These are phyloP conservation scores for Vesta saturnalis DNA, from an alignment of 2,888 invertebrate genomes.

Conservation along the genomic window DNA sequence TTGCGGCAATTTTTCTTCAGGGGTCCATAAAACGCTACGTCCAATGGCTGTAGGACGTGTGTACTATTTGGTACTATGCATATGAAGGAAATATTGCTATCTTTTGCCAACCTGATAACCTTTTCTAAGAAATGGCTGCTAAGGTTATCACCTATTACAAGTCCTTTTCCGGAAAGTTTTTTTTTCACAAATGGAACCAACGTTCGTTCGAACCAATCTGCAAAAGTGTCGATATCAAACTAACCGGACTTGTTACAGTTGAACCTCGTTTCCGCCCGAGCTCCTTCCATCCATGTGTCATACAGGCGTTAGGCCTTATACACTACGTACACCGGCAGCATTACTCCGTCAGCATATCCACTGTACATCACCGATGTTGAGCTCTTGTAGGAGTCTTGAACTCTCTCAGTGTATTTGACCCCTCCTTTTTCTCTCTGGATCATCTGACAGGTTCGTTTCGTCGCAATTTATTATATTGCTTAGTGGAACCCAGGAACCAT, in stretches of 20 bases:
- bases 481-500: conserved; percentile 34
- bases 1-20: no score
- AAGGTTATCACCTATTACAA: conserved; percentile 19
- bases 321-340: conserved; percentile 36
- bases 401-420: conserved; percentile 39
- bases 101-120: neutral
- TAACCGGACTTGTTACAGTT: conserved; percentile 4
- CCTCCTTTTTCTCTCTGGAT: conserved; percentile 48
- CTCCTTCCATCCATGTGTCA: conserved; percentile 9
- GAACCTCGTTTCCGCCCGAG: conserved; percentile 3
- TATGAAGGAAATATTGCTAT: neutral
- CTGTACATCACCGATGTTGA: neutral
- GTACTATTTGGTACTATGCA: no score
- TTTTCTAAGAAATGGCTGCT: conserved; percentile 6
- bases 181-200: conserved; percentile 11
- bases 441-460: conserved; percentile 51
- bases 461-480: conserved; percentile 51
- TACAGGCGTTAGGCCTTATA: conserved; percentile 10
- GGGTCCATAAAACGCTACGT: no score
- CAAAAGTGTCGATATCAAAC: conserved; percentile 7
- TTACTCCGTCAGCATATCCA: neutral
- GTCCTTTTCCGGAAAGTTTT: conserved; percentile 5
- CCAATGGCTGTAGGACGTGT: no score
- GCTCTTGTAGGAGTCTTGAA: neutral
- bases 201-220: conserved; percentile 14